Evolutionary conservation across 2,113 vertebrate genomes (phyloP).

Genomic region (Vidua chalybeata): DNA sequence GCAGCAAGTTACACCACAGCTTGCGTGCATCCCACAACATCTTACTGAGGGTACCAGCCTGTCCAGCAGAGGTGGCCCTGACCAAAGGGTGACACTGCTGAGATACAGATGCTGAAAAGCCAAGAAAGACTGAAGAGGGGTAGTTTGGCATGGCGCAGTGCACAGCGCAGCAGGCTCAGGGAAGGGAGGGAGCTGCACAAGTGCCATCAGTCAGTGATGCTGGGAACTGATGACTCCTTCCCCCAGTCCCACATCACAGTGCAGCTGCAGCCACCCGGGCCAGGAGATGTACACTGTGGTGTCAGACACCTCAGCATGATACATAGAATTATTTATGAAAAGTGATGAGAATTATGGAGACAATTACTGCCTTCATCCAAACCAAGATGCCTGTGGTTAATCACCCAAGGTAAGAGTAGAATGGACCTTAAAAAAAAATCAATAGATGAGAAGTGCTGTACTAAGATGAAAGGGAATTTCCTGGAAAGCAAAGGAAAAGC

Average conservation of each 20-base stretch:
- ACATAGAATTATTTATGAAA: background rate
- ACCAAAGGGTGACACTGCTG: background rate
- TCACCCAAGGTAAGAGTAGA: background rate
- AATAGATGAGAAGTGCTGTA: background rate
- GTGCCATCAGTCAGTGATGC: background rate
- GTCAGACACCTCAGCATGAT: background rate
- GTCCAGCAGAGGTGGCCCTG: background rate
- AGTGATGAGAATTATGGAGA: background rate
- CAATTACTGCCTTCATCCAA: background rate
- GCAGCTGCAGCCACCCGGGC: background rate
- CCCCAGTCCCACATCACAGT: background rate
- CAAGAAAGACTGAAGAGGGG: background rate
- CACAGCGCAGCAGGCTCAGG: background rate
- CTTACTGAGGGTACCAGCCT: background rate
- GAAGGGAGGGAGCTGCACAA: background rate
- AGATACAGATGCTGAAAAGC: background rate
- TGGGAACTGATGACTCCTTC: background rate
- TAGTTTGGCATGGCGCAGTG: background rate
- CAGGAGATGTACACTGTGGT: fast-evolving
- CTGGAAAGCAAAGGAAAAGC: background rate
- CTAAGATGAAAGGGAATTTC: background rate
- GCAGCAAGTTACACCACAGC: background rate
- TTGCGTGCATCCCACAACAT: background rate
- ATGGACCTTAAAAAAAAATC: background rate
- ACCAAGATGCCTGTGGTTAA: background rate